Base-by-base conservation (phyloP, 2,113 vertebrate genomes). In the Pavo muticus region DNA sequence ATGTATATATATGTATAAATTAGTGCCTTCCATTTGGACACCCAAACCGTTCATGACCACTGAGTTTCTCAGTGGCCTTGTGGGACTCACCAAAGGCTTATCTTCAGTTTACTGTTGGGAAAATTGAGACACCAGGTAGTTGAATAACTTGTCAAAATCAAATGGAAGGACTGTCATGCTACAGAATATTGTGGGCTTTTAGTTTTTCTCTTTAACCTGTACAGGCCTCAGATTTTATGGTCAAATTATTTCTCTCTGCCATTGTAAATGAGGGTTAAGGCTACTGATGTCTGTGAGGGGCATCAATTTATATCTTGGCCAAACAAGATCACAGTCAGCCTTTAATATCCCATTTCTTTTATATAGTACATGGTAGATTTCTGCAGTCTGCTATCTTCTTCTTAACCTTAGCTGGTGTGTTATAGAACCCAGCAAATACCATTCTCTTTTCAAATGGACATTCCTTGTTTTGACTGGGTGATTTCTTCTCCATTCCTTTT, bases 291-390 rank as follows among this genome's bases (percentile, higher is more conserved):
- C 88, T 65, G 12, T 10, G 30, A 91, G 32, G 67, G 27, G 72
- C 77, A 76, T 75, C 77, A 77, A 6, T 92, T 84, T 89, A 87
- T 95, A 89, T 87, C 77, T 69, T 35, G 11, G 48, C 63, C 27
- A 89, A 92, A 91, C 1, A 0, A 88, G 69, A 92, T 93, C 77
- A 82, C 16, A 61, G 77, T 48, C 81, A 81, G 70, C n/a, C 76
- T 92, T 92, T 91, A 89, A 75, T 91, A 80, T 87, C 16, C 17
- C 69, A 25, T 29, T 32, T 85, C 39, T 94, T 87, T 95, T 79
- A 75, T 61, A 59, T 82, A 86, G 57, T 60, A 50, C n/a, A 85
- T 23, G 50, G 35, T 47, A 59, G 69, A 88, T 84, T 91, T 87
- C 76, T 91, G 81, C 59, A 85, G 56, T 48, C 52, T 84, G 35